phyloP scores from a whole-genome alignment of 1,140 invertebrate genomes.

The Helicoverpa armigera region DNA sequence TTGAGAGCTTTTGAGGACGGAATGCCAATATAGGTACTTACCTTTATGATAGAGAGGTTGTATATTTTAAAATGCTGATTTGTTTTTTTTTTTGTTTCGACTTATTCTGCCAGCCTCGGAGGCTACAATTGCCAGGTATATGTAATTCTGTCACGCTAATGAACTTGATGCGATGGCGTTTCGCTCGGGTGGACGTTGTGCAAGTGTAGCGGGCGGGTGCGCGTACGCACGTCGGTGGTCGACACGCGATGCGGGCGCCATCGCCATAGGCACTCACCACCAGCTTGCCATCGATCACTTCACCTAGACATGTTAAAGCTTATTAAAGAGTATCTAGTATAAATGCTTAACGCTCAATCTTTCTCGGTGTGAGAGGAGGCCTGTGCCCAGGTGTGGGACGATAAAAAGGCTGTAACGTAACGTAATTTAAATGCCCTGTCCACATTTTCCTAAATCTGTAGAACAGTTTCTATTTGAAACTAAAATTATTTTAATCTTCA shows the following conservation, averaged over 20 bases:
- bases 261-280: neutral
- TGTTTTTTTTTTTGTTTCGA: neutral
- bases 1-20: neutral
- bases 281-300: neutral
- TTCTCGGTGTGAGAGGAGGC: no score
- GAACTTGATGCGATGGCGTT: constrained; percentile 40
- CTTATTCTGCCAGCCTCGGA: neutral
- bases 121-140: neutral
- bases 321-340: no score
- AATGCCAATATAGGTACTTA: no score
- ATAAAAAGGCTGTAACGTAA: no score
- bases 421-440: no score
- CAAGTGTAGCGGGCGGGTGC: constrained; percentile 34
- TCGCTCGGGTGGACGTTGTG: constrained; percentile 32
- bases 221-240: constrained; percentile 48
- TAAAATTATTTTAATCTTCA: no score
- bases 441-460: no score
- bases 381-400: no score
- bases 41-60: no score
- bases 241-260: constrained; percentile 47
- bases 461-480: no score
- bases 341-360: no score
- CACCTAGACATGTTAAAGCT: neutral
- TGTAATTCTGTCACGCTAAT: constrained; percentile 41
- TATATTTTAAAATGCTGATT: neutral